Conservation (phyloP, 2,888 invertebrate species). For the Platerodrilus igneus region DNA sequence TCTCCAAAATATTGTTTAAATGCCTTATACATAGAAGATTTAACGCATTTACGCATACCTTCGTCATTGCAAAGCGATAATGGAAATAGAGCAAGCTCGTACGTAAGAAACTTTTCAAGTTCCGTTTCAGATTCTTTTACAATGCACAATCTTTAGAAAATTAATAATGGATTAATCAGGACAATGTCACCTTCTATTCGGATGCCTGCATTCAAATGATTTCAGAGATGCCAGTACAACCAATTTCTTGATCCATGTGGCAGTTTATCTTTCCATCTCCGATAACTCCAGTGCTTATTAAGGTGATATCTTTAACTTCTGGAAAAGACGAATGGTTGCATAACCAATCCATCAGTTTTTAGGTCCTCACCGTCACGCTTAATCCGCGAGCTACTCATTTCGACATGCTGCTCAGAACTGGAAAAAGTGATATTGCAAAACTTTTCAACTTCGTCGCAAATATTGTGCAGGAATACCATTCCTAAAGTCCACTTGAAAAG, state of each 20-base stretch:
- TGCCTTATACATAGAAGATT: slow-evolving; percentile 20
- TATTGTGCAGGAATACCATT: slow-evolving; percentile 21
- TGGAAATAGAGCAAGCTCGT: slow-evolving; percentile 28
- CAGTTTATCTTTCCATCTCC: slow-evolving; percentile 21
- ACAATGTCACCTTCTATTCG: slow-evolving; percentile 22
- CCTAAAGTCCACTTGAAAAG: slow-evolving; percentile 27
- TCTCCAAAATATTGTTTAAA: slow-evolving; percentile 17
- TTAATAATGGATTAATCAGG: slow-evolving; percentile 21
- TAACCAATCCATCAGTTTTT: slow-evolving; percentile 28
- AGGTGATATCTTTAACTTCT: slow-evolving; percentile 20
- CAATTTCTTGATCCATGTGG: slow-evolving; percentile 14
- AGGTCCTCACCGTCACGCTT: slow-evolving; percentile 27
- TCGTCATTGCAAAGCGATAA: slow-evolving; percentile 22
- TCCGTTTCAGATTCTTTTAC: slow-evolving; percentile 31
- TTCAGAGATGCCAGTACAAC: slow-evolving; percentile 12
- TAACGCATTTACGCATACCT: slow-evolving; percentile 28
- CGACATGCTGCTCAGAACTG: slow-evolving; percentile 34
- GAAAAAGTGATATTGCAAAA: slow-evolving; percentile 25
- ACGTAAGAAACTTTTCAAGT: slow-evolving; percentile 26
- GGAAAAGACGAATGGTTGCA: slow-evolving; percentile 28
- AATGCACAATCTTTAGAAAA: slow-evolving; percentile 31
- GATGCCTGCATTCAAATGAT: slow-evolving; percentile 14
- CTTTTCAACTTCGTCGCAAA: slow-evolving; percentile 26
- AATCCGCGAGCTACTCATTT: slow-evolving; percentile 27
- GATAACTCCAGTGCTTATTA: slow-evolving; percentile 24